Base-by-base conservation (phyloP, 35 echinoderm and acorn worm species). In the Apostichopus japonicus region DNA sequence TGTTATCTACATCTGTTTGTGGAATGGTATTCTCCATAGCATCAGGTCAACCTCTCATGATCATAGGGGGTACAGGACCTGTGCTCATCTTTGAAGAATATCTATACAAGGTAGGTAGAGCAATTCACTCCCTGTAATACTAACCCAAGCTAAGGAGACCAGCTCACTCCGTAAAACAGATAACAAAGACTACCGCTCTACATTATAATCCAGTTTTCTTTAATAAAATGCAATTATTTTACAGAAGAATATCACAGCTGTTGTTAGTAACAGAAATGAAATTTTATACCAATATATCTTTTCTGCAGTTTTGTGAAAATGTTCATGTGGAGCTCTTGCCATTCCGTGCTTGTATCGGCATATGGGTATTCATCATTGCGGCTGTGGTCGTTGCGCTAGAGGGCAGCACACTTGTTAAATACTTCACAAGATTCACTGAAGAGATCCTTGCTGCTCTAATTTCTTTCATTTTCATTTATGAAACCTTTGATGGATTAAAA, bases 341-440 rank as follows among this genome's bases (percentile, higher is more conserved):
- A 83, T 99, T 96, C 63, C 71, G 97, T 23, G 92, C 95, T 54
- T 99, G 97, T 95, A 94, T 99, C 21, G 97, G 97, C 5, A 92
- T 99, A 59, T 99, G 97, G 97, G 94, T 96, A 65, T 93, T 93
- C 61, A 67, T 99, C 17, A 94, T 99, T 24, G 93, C 95, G 77
- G 80, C 90, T 65, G 61, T 95, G 23, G 95, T 96, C 13, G 97
- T 99, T 8, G 94, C 94, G 16, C 73, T 95, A 86, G 97, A 99
- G 92, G 97, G 97, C 91, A 99, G 97, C 71, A 92, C 93, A 65
- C 84, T 99, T 5, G 93, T 99, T 4, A 92, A 93, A 73, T 94
- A 96, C 83, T 99, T 99, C 84, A 99, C 97, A 15, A 67, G 97
- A 63, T 99, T 96, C 78, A 99, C 97, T 24, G 97, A 99, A 80